Conservation (phyloP, 2,888 invertebrate species). For the Xestia ashworthii region DNA sequence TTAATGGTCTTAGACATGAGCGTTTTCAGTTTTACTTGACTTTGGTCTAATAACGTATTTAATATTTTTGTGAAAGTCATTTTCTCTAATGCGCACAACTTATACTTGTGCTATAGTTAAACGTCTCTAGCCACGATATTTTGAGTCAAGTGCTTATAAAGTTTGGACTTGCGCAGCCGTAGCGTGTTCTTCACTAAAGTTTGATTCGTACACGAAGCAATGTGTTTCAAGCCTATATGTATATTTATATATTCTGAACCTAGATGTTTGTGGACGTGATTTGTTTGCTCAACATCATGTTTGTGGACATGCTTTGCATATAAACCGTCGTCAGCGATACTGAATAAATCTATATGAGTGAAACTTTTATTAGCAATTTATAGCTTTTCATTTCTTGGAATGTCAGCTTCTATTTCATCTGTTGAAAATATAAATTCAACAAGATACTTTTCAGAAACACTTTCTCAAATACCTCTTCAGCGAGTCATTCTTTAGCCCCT, state of each 20-base stretch:
- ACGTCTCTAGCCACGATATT: background rate
- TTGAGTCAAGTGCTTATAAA: conserved; percentile 10
- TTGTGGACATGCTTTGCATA: conserved; percentile 42
- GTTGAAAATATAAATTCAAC: conserved; percentile 28
- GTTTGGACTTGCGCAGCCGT: background rate
- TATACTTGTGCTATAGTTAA: background rate
- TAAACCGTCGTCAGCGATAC: conserved; percentile 15
- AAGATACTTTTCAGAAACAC: conserved; percentile 60
- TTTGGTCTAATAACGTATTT: conserved; percentile 19
- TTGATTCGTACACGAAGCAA: conserved; percentile 24
- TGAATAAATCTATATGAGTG: conserved; percentile 19
- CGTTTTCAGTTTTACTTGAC: conserved; percentile 2
- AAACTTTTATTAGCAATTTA: conserved; percentile 22
- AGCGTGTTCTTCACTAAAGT: conserved; percentile 10
- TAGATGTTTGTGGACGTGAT: conserved; percentile 53
- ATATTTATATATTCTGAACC: conserved; percentile 31
- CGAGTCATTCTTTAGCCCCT: conserved; percentile 64
- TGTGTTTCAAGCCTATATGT: conserved; percentile 27
- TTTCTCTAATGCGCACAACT: conserved; percentile 6
- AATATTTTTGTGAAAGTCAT: conserved; percentile 25
- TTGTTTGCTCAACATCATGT: conserved; percentile 42
- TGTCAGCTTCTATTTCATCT: conserved; percentile 17
- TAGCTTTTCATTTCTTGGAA: conserved; percentile 35
- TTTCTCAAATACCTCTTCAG: conserved; percentile 54
- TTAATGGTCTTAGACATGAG: conserved; percentile 26